Evolutionary conservation across 2,888 invertebrate species (phyloP), one percentile per base, ranked within the genome.

Genomic region (Eumacrocentrus americanus): DNA sequence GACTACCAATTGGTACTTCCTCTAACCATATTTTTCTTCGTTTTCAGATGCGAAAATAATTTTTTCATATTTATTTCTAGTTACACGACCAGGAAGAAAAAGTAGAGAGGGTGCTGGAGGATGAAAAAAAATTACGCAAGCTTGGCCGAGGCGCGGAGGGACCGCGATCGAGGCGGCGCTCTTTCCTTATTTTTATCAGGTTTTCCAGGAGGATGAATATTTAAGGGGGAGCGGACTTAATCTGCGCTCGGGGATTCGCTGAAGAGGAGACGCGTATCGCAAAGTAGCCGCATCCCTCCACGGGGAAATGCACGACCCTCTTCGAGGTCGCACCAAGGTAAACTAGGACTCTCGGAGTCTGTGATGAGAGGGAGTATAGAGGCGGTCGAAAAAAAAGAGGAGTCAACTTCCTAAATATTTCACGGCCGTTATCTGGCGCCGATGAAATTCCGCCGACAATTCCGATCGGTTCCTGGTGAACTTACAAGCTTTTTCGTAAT

Each of bases 211-310:
- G 80, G 82, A 84, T 84, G 84, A 84, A 84, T 84, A 84, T 84
- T 84, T 84, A 84, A 84, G 82, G 53, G 58, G 80, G 78, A 81
- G 81, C 81, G 78, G 81, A 81, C 84, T 84, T 84, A 84, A 84
- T 84, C 84, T 84, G 83, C 83, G 84, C 82, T 83, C 79, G 76
- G 84, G 84, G 84, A 84, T 76, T 77, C 76, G 58, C 69, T 18
- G 42, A 42, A 4, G 72, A 71, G 69, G 70, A 72, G 72, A 70
- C 40, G 23, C 55, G 35, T 64, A 63, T 63, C 63, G 60, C 61
- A 58, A 63, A 64, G 61, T 63, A 64, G 61, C 62, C 66, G 59
- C n/a, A n/a, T n/a, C n/a, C n/a, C n/a, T n/a, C n/a, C n/a, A n/a
- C n/a, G n/a, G n/a, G n/a, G n/a, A n/a, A n/a, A n/a, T n/a, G n/a